Conservation (phyloP, 1,140 invertebrate species). For the Macrostomum lignano region DNA sequence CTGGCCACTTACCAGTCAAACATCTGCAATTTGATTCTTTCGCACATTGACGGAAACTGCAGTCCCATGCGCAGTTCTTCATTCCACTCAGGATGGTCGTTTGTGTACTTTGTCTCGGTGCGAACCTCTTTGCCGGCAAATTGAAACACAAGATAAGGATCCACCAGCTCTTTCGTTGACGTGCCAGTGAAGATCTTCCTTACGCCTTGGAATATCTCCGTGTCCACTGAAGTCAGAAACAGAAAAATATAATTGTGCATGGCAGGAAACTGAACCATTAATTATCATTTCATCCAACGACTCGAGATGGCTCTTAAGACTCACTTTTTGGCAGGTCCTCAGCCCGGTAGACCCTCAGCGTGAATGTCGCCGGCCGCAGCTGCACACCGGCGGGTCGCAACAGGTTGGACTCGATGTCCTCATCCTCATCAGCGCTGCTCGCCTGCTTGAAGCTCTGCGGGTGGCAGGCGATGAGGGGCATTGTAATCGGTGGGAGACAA, state of each 20-base stretch:
- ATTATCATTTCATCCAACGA: no score
- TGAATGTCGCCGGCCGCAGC: constrained; percentile 26
- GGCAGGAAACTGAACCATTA: no score
- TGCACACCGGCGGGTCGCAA: constrained; percentile 26
- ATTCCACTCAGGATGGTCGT: constrained; percentile 28
- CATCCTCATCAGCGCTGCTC: no score
- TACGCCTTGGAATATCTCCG: constrained; percentile 24
- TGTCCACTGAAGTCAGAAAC: constrained; percentile 22
- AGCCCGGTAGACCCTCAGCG: constrained; percentile 22
- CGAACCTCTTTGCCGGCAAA: constrained; percentile 30
- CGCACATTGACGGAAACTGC: constrained; percentile 32
- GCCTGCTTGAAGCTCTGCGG: no score
- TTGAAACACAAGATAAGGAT: constrained; percentile 27
- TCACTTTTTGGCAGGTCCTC: constrained; percentile 30
- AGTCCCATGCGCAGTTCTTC: constrained; percentile 24
- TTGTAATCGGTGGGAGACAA: no score
- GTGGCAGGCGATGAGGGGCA: no score
- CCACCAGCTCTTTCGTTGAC: constrained; percentile 26
- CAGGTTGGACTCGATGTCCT: no score
- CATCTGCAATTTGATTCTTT: constrained; percentile 25
- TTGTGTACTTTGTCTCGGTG: constrained; percentile 27
- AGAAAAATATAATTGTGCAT: no score
- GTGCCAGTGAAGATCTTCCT: constrained; percentile 27
- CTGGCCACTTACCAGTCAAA: constrained; percentile 30
- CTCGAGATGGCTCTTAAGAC: no score